phyloP scores from a whole-genome alignment of 1,140 invertebrate genomes.

The Ceratina calcarata region DNA sequence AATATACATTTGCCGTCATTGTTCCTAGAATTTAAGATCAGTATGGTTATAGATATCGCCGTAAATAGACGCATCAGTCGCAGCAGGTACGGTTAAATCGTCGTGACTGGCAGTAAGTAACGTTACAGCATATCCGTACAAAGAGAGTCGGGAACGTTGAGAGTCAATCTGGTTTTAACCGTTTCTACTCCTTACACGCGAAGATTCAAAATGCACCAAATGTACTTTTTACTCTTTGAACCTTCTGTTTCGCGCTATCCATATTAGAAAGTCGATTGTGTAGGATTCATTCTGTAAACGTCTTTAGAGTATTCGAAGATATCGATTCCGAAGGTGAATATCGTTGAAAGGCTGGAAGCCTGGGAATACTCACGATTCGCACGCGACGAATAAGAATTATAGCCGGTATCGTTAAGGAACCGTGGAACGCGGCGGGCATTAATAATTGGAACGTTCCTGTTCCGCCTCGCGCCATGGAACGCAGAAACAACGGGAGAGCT shows the following conservation, averaged over 20 bases:
- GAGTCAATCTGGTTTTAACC: slow-evolving; percentile 11
- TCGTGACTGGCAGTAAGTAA: slow-evolving; percentile 46
- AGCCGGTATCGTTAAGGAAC: slow-evolving; percentile 13
- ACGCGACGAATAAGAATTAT: slow-evolving; percentile 20
- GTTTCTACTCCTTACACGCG: neutral
- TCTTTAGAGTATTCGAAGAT: too few species aligned
- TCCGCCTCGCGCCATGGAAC: neutral
- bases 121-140: slow-evolving; percentile 20
- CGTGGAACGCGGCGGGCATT: slow-evolving; percentile 7
- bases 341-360: neutral
- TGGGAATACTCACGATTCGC: slow-evolving; percentile 1
- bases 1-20: slow-evolving; percentile 20
- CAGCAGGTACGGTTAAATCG: slow-evolving; percentile 49
- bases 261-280: too few species aligned
- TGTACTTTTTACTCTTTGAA: too few species aligned
- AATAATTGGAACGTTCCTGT: slow-evolving; percentile 23
- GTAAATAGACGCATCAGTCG: slow-evolving; percentile 51
- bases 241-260: too few species aligned
- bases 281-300: too few species aligned
- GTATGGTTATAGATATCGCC: slow-evolving; percentile 53
- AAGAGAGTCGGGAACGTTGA: slow-evolving; percentile 21
- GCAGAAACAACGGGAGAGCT: neutral
- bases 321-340: neutral
- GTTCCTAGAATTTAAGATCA: slow-evolving; percentile 44
- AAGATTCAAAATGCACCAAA: too few species aligned